These are phyloP conservation scores for Hetaerina americana DNA, from an alignment of 1,140 invertebrate species.

Conservation along the genomic window DNA sequence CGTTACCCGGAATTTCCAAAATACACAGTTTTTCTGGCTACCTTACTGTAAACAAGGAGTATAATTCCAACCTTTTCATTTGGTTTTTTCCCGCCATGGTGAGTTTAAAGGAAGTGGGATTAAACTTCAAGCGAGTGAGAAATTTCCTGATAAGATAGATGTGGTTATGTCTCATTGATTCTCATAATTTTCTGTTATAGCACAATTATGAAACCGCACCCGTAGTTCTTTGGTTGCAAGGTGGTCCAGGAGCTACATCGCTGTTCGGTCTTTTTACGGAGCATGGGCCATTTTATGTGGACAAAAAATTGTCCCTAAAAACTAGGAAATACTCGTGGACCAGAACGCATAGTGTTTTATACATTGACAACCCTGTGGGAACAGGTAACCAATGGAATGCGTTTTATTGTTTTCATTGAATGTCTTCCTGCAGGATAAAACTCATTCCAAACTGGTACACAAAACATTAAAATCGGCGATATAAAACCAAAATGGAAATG, in stretches of 20 bases:
- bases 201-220: constrained; percentile 36
- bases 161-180: too few species aligned
- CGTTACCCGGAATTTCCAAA: constrained; percentile 10
- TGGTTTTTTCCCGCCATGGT: constrained; percentile 71
- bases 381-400: constrained; percentile 38
- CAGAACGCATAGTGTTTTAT: constrained; percentile 56
- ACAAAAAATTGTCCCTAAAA: constrained; percentile 40
- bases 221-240: constrained; percentile 75
- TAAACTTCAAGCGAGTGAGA: too few species aligned
- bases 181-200: constrained; percentile 12
- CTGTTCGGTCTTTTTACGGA: constrained; percentile 69
- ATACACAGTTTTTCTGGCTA: constrained; percentile 49
- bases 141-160: too few species aligned
- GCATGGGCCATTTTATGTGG: constrained; percentile 61
- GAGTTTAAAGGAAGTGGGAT: too few species aligned
- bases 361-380: constrained; percentile 79
- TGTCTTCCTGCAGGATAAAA: too few species aligned
- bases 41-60: constrained; percentile 58
- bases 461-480: too few species aligned
- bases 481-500: too few species aligned
- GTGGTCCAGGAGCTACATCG: constrained; percentile 65
- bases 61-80: constrained; percentile 74
- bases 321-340: constrained; percentile 60
- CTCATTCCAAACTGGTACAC: too few species aligned
- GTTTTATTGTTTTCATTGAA: not conserved